Conservation (phyloP, 2,888 invertebrate species). For the Auanema sp. region DNA sequence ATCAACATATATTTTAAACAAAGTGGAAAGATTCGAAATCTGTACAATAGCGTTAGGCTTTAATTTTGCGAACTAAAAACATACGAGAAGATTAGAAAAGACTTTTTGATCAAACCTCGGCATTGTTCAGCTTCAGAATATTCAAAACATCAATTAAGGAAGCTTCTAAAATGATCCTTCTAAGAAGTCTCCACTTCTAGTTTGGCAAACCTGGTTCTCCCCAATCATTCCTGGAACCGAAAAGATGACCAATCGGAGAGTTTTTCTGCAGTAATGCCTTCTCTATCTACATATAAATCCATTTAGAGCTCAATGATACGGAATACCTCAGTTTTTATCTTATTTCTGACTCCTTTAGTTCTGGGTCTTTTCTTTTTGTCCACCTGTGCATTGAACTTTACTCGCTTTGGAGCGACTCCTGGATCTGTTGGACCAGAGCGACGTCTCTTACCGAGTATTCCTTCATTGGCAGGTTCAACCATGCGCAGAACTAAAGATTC, state of each 20-base stretch:
- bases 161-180: background rate
- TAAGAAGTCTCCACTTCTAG: background rate
- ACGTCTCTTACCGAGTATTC: background rate
- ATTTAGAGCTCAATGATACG: too few species aligned
- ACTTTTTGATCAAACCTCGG: background rate
- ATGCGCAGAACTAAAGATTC: too few species aligned
- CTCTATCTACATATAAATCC: too few species aligned
- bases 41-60: slow-evolving; percentile 6
- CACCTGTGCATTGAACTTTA: background rate
- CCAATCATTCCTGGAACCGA: background rate
- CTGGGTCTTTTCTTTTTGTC: background rate
- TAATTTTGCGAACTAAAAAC: slow-evolving; percentile 5
- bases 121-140: too few species aligned
- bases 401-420: background rate
- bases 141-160: too few species aligned
- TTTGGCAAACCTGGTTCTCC: background rate
- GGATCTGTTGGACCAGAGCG: background rate
- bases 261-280: too few species aligned
- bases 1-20: slow-evolving; percentile 7
- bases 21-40: slow-evolving; percentile 12
- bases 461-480: too few species aligned
- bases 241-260: too few species aligned
- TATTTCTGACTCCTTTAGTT: background rate
- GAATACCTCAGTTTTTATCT: background rate
- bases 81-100: background rate